Conservation (phyloP, 2,113 vertebrate species). For the Perca schrenkii region DNA sequence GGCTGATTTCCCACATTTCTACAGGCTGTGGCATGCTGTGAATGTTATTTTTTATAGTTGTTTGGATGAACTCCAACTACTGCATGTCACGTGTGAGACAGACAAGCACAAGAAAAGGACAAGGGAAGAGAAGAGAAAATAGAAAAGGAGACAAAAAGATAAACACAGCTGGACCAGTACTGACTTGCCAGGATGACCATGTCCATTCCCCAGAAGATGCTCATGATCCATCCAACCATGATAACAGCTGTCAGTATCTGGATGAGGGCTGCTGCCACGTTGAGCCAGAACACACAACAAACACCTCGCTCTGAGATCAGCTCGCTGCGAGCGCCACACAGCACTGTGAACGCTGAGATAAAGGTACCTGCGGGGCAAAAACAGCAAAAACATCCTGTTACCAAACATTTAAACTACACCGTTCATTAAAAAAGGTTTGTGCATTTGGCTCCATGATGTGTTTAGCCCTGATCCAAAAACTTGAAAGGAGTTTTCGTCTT, state of each 20-base stretch:
- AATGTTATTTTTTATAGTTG: background rate
- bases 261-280: constrained; percentile 95
- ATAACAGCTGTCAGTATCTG: constrained; percentile 96
- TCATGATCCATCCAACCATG: constrained; percentile 99
- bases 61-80: background rate
- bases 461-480: constrained; percentile 8
- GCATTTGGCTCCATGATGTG: background rate
- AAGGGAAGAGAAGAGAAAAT: background rate
- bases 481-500: constrained; percentile 10
- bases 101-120: background rate
- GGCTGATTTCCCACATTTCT: background rate
- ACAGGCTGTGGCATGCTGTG: background rate
- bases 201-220: constrained; percentile 99
- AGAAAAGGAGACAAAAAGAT: constrained; percentile 26
- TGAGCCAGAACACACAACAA: constrained; percentile 98
- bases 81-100: background rate
- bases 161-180: constrained; percentile 53
- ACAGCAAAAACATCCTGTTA: background rate
- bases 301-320: constrained; percentile 90
- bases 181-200: constrained; percentile 99
- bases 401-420: background rate
- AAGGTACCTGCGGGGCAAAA: constrained; percentile 88
- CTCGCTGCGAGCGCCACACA: constrained; percentile 95
- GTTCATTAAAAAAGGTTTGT: background rate
- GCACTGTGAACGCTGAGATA: constrained; percentile 94